These are phyloP conservation scores for Lates calcarifer DNA, from an alignment of 2,113 vertebrate species.

Conservation along the genomic window DNA sequence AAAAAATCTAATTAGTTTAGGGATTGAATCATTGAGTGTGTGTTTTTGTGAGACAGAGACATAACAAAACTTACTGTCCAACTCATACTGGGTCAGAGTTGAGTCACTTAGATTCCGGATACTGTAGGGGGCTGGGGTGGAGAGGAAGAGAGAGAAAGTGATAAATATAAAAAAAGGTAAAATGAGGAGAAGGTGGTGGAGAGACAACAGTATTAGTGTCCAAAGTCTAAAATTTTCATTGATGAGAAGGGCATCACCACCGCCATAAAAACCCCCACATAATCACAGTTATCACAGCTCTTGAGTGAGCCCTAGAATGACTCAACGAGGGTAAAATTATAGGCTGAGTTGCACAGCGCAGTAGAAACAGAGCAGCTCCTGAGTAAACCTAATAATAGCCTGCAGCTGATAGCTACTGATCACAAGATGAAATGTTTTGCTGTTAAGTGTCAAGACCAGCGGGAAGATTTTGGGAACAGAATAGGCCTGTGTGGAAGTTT, in stretches of 20 bases:
- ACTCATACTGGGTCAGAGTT: conserved; percentile 90
- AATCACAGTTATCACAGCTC: conserved; percentile 57
- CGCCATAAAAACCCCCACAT: conserved; percentile 32
- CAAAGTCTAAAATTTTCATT: conserved; percentile 17
- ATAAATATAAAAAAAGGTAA: conserved; percentile 13
- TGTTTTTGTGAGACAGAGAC: not conserved
- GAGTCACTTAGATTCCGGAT: conserved; percentile 92
- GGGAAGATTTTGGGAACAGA: conserved; percentile 49
- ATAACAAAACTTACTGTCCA: conserved; percentile 91
- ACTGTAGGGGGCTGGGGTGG: conserved; percentile 87
- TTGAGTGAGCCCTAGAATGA: conserved; percentile 47
- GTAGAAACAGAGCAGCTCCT: conserved; percentile 51
- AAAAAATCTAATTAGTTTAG: conserved; percentile 1
- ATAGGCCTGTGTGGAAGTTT: conserved; percentile 55
- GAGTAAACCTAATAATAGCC: conserved; percentile 74
- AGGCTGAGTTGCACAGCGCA: conserved; percentile 50
- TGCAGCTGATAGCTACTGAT: conserved; percentile 69
- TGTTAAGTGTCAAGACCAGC: conserved; percentile 60
- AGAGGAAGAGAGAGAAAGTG: conserved; percentile 22
- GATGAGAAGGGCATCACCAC: conserved; percentile 9
- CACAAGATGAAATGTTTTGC: conserved; percentile 75
- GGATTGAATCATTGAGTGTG: not conserved
- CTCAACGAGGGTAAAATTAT: conserved; percentile 67
- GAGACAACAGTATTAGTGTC: conserved; percentile 35
- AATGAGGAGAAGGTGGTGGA: not conserved